Evolutionary conservation across 1,140 invertebrate genomes (phyloP).

Genomic region (Drosophila orena): DNA sequence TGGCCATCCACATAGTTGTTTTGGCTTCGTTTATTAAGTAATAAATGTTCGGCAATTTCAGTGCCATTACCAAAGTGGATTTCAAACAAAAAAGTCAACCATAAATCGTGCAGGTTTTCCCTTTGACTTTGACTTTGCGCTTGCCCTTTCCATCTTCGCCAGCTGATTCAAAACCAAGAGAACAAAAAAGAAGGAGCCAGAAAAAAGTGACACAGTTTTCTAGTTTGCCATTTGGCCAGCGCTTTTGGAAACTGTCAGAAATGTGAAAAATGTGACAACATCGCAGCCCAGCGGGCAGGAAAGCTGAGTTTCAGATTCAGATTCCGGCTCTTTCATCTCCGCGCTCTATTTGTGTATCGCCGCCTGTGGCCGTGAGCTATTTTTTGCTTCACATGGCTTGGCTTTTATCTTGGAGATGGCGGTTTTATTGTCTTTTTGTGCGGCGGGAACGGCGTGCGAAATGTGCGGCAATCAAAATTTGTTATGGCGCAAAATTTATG

Average conservation of each 20-base stretch:
- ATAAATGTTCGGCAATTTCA: conserved; percentile 73
- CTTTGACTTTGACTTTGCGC: background rate
- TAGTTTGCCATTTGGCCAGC: conserved; percentile 59
- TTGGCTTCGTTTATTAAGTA: conserved; percentile 68
- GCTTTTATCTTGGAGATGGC: conserved; percentile 37
- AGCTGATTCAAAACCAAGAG: conserved; percentile 14
- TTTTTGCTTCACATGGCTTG: conserved; percentile 33
- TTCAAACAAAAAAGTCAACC: conserved; percentile 28
- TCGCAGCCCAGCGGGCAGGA: conserved; percentile 45
- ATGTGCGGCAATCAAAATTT: conserved; percentile 58
- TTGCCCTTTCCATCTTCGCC: too few relatives aligned
- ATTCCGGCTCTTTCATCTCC: conserved; percentile 14
- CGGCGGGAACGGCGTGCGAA: conserved; percentile 48
- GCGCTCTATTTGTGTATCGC: conserved; percentile 45
- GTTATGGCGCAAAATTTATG: conserved; percentile 54
- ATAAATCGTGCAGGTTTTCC: conserved; percentile 61
- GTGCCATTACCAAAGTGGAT: conserved; percentile 46
- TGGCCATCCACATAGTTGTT: conserved; percentile 14
- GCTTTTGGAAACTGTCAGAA: conserved; percentile 54
- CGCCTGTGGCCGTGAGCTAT: conserved; percentile 36
- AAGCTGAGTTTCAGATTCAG: background rate
- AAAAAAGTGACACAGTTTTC: conserved; percentile 61
- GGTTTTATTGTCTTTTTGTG: conserved; percentile 51
- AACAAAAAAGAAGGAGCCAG: background rate
- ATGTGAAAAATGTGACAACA: conserved; percentile 64